Evolutionary conservation across 2,888 invertebrate genomes (phyloP).

Genomic region (Thumatha senex): DNA sequence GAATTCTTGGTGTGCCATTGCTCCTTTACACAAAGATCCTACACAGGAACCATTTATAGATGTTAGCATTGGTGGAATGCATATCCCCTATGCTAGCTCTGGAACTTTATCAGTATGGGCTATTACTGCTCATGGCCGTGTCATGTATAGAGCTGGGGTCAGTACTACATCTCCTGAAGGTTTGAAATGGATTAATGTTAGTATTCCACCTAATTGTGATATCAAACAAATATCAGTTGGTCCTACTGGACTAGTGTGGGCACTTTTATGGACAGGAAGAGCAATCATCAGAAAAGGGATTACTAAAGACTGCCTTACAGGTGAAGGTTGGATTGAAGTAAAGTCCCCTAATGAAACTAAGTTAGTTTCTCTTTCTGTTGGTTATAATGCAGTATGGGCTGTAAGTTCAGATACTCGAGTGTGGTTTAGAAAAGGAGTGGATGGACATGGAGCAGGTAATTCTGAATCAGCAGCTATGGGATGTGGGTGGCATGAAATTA

Average conservation of each 20-base stretch:
- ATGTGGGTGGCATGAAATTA: constrained; percentile 95
- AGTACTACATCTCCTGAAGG: constrained; percentile 94
- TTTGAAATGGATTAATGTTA: constrained; percentile 91
- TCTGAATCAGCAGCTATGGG: constrained; percentile 91
- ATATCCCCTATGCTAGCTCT: constrained; percentile 89
- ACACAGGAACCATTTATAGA: constrained; percentile 97
- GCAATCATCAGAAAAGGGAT: constrained; percentile 92
- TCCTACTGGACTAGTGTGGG: constrained; percentile 94
- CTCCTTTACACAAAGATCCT: constrained; percentile 94
- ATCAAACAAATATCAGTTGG: constrained; percentile 94
- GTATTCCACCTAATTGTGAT: constrained; percentile 90
- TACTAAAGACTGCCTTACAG: constrained; percentile 89
- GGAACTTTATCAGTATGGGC: constrained; percentile 95
- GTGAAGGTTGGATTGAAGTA: constrained; percentile 91
- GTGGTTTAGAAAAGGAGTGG: constrained; percentile 92
- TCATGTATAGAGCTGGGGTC: constrained; percentile 94
- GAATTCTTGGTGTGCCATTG: constrained; percentile 96
- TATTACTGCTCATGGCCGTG: constrained; percentile 95
- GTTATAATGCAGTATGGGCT: constrained; percentile 90
- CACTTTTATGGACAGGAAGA: constrained; percentile 91
- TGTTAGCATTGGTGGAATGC: constrained; percentile 93
- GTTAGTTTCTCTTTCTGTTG: constrained; percentile 91
- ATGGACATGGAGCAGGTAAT: constrained; percentile 87
- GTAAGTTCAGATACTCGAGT: constrained; percentile 92
- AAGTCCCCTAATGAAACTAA: constrained; percentile 88